A percentile compares a stretch with the other conserved stretches of the same genome.
Conservation (phyloP, 1,140 invertebrate genomes). For the Diorhabda carinulata region DNA sequence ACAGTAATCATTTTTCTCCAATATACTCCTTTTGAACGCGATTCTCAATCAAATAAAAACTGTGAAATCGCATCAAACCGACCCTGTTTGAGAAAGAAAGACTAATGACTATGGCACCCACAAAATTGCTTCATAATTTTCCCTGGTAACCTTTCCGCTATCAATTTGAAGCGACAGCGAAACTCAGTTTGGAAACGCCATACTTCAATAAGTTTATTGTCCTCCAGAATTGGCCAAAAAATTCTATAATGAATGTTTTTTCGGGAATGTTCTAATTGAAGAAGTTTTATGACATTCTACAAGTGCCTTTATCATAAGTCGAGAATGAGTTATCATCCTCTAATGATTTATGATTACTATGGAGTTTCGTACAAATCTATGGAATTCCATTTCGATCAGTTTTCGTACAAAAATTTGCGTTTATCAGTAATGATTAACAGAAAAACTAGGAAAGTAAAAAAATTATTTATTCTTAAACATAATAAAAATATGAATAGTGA, state of each 20-base stretch:
- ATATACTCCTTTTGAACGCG: neutral
- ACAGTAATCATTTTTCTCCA: neutral
- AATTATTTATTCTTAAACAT: neutral
- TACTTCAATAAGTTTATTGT: conserved; percentile 38
- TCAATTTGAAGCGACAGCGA: conserved; percentile 40
- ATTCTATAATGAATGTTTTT: conserved; percentile 30
- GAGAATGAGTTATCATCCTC: conserved; percentile 19
- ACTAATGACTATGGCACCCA: neutral
- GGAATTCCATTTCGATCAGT: neutral
- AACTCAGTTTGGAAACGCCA: conserved; percentile 31
- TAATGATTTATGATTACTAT: neutral
- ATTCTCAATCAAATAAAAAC: neutral
- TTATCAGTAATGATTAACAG: neutral
- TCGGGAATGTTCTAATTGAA: conserved; percentile 30
- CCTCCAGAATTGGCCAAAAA: conserved; percentile 28
- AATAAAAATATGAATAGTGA: neutral
- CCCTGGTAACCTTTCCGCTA: conserved; percentile 45
- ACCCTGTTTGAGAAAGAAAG: neutral
- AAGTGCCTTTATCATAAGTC: conserved; percentile 24
- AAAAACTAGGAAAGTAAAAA: neutral
- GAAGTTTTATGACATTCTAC: conserved; percentile 19
- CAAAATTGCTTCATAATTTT: conserved; percentile 48
- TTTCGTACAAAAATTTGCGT: neutral
- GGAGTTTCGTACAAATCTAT: neutral
- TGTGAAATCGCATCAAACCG: neutral